Percentiles rank a stretch among this genome's conserved stretches.
Evolutionary conservation across 2,888 invertebrate species (phyloP).

Genomic region (Lasioglossum zephyrum): DNA sequence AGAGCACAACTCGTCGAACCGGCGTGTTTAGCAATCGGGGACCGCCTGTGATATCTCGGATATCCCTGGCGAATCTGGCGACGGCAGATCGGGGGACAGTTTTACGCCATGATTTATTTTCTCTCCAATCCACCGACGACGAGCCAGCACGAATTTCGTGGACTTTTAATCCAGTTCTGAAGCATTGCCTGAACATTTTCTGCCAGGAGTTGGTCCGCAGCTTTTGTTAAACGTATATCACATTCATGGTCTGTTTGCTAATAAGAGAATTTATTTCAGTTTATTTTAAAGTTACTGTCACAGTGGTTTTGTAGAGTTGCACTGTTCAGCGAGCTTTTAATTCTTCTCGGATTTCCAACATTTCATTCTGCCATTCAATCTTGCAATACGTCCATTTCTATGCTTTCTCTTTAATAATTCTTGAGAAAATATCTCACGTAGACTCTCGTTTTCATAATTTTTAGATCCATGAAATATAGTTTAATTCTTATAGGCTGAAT

Average conservation of each 20-base stretch:
- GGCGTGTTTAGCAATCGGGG: not conserved
- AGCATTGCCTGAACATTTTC: not conserved
- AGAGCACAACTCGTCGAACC: constrained; percentile 18
- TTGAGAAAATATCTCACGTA: no score
- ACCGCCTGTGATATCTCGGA: constrained; percentile 1
- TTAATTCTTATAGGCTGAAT: no score
- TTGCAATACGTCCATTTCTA: not conserved
- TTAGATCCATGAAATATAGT: no score
- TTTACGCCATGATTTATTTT: constrained; percentile 29
- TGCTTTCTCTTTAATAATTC: no score
- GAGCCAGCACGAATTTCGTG: not conserved
- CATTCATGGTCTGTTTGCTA: not conserved
- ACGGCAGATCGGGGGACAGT: not conserved
- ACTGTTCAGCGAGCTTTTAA: not conserved
- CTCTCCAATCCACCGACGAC: not conserved
- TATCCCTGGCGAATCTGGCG: not conserved
- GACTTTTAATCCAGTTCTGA: not conserved
- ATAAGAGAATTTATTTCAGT: not conserved
- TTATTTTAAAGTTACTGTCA: not conserved
- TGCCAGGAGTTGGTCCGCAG: not conserved
- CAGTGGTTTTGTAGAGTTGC: not conserved
- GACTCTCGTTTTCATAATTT: no score
- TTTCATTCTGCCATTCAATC: not conserved
- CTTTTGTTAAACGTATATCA: constrained; percentile 5
- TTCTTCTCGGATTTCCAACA: not conserved